Evolutionary conservation across 2,888 invertebrate genomes (phyloP).

Genomic region (Hemaris fuciformis): DNA sequence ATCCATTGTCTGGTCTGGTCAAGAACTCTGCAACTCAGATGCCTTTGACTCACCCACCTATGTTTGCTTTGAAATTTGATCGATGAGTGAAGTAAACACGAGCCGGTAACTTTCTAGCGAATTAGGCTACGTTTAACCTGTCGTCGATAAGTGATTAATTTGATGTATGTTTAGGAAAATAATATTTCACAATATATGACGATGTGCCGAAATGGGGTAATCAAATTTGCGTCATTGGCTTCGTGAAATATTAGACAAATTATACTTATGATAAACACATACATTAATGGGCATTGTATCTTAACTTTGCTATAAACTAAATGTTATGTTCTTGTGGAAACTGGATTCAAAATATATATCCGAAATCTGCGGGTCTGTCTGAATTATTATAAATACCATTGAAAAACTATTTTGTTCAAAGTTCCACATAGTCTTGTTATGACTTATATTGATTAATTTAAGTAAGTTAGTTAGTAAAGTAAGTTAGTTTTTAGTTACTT

Average conservation of each 20-base stretch:
- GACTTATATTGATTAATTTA: too few relatives aligned
- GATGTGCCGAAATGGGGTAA: background rate
- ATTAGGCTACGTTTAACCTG: background rate
- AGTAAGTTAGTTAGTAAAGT: too few relatives aligned
- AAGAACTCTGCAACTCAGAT: background rate
- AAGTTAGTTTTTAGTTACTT: too few relatives aligned
- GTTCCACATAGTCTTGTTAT: too few relatives aligned
- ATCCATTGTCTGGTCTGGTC: background rate
- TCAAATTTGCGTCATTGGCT: background rate
- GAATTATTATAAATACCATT: too few relatives aligned
- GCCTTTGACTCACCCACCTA: background rate
- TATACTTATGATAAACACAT: background rate
- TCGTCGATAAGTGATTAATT: conserved; percentile 2
- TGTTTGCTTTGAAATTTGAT: conserved; percentile 13
- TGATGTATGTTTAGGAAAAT: background rate
- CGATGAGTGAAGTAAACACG: conserved; percentile 6
- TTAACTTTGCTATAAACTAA: too few relatives aligned
- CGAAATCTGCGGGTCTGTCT: too few relatives aligned
- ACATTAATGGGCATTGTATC: too few relatives aligned
- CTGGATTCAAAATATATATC: too few relatives aligned
- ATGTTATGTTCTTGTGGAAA: too few relatives aligned
- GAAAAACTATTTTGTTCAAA: too few relatives aligned
- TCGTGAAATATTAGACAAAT: background rate
- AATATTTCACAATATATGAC: background rate
- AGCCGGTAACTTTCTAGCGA: background rate